Evolutionary conservation across 2,797 vertebrate species (phyloP), one percentile per base, ranked within the genome.

Genomic region (Acanthornis magna): DNA sequence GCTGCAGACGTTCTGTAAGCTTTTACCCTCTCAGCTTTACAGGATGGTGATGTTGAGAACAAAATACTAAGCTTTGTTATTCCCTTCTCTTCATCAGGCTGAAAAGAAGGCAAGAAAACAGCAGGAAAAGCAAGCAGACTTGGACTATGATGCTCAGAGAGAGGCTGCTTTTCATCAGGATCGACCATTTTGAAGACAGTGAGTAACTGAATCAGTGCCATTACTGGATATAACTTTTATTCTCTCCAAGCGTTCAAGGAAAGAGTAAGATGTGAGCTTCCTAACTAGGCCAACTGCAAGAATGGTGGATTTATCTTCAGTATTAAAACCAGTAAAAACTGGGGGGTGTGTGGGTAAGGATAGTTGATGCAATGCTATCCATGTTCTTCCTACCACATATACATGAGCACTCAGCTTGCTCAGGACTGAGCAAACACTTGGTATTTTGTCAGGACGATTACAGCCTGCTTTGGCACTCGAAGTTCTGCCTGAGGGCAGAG

Each of bases 91-190:
- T 91, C 71, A 75, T 60, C 63, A 95, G 95, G 91, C 95, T 95
- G 93, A 96, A 76, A 93, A 93, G 58, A 50, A 79, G 50, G 83
- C 77, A 85, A 98, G 91, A 95, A 68, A 88, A n/a, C 90, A 98
- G 72, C 96, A 88, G 77, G 91, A 96, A 73, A 98, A 95, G 73
- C 95, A 97, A 96, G 97, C 97, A 9, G 97, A 98, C 2, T 61
- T 96, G 5, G 92, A 98, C 27, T 98, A 97, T 1, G 50, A 95
- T 30, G 97, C 54, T 40, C 96, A 93, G 96, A 98, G 89, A 40
- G 91, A 97, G 29, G 67, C 93, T n/a, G 4, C 85, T 88, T 55
- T 97, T 96, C 97, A 97, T 67, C 98, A 98, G 80, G 98, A 99
- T 87, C 58, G 54, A 12, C 91, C 97, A 81, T 99, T 99, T 96